Base-by-base conservation (phyloP, 92 coral and sea anemone genomes). In the Paramuricea clavata region DNA sequence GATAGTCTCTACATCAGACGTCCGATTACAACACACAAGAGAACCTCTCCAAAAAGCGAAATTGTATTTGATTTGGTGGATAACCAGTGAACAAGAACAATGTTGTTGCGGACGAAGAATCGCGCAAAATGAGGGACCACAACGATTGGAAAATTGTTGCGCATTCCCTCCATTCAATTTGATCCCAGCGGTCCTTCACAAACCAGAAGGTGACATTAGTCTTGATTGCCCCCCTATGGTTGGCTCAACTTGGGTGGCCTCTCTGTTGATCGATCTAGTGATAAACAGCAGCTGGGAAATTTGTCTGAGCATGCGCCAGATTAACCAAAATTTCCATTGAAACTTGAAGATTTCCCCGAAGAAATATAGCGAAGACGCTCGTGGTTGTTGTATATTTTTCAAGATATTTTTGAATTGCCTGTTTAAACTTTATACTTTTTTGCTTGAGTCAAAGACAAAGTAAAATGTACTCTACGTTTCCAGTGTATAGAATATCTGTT, bases 1-100 rank as follows among this genome's bases (percentile, higher is more conserved):
- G 22, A 67, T 67, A 23, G 19, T 28, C 36, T 25, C 74, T 67
- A 0, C 35, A 25, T 6, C 30, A 17, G 25, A 15, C 22, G 83
- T 28, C 83, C 42, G 61, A 52, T 9, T 78, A 57, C 69, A 28
- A 78, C 69, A 16, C 26, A 5, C 83, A 78, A 31, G 70, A 54
- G 22, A n/a, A 27, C 7, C 54, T 78, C 17, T 25, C 69, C 41
- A 52, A 9, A 41, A 1, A 12, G 69, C 83, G 7, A 56, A 52
- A 35, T 23, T 6, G 31, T 49, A 78, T 42, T n/a, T 54, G 32
- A 11, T 56, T 0, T 78, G 49, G 83, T 78, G 83, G 83, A 25
- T 78, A 52, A 6, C 32, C 0, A 57, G 30, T 34, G 69, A 30
- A 8, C 49, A 26, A 22, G 12, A 11, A 60, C 68, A 60, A 60